Evolutionary conservation across 2,888 invertebrate genomes (phyloP), one percentile per base, ranked within the genome.

Genomic region (Standfussiana lucernea): DNA sequence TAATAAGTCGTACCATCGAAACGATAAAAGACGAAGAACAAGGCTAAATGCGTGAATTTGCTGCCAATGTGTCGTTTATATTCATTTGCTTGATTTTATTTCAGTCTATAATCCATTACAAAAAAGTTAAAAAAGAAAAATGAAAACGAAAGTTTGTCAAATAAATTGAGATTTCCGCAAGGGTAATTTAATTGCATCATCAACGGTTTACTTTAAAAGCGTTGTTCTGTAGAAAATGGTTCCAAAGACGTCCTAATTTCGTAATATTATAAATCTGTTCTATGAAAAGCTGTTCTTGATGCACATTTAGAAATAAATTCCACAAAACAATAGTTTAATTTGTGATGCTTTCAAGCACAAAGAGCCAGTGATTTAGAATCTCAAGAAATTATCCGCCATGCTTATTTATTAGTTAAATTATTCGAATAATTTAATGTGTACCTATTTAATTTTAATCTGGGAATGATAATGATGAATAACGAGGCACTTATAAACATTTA

Each of bases 401-500:
- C 32, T 67, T 86, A 70, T 82, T 82, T 75, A 85, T 75, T 53
- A 56, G 59, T 47, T 65, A 53, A 85, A 67, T 71, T 77, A 76
- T 71, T 66, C 32, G 47, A 64, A 82, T 76, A 86, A 86, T 86
- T 86, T 82, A 64, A 83, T 75, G 62, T 62, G 18, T 66, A 72
- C 67, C 47, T 56, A 47, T 67, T 82, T 68, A 68, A 86, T 70
- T 62, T 42, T 10, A 67, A 59, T 61, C 56, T 62, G 66, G 3
- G 11, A 70, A 82, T 64, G 83, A 76, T 82, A 86, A 86, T 86
- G 37, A 86, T 86, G 83, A 82, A 82, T 82, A 86, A 82, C 50
- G 82, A 86, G 77, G 83, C 35, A 59, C 67, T 82, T 82, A 82
- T 68, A 86, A 86, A 82, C 83, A 82, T 82, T 82, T 76, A 59